Conservation (phyloP, 2,888 invertebrate genomes). For the Rotaria sp. region DNA sequence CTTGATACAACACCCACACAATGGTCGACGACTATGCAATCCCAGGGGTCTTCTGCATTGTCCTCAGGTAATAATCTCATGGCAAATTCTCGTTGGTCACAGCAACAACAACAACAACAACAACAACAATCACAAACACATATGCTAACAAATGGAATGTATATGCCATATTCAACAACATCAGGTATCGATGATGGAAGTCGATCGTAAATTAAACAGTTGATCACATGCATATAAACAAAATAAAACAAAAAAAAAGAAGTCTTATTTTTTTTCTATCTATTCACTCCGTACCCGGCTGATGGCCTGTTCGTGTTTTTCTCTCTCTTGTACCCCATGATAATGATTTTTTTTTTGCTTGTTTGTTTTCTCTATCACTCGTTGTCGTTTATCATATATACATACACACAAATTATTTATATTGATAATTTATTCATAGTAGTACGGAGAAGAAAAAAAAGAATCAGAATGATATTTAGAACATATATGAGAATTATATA, state of each 20-base stretch:
- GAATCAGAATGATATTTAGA: neutral
- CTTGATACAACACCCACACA: neutral
- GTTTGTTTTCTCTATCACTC: conserved; percentile 4
- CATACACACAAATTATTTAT: conserved; percentile 19
- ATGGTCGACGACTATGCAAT: neutral
- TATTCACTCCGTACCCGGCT: neutral
- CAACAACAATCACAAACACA: neutral
- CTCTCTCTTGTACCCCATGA: neutral
- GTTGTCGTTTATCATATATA: conserved; percentile 17
- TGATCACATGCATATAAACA: neutral
- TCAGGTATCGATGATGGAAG: neutral
- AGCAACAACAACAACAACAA: neutral
- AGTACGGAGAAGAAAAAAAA: neutral
- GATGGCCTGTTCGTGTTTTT: neutral
- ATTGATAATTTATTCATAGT: conserved; percentile 19
- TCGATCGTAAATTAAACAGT: neutral
- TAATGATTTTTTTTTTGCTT: neutral
- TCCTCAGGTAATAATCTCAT: conserved; percentile 22
- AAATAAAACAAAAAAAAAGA: neutral
- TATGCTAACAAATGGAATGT: neutral
- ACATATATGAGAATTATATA: neutral
- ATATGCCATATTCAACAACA: neutral
- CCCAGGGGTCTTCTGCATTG: neutral
- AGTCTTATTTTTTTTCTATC: neutral
- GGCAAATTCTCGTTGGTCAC: neutral